Conservation (phyloP, 2,797 vertebrate species). For the Acipenser transmontanus region DNA sequence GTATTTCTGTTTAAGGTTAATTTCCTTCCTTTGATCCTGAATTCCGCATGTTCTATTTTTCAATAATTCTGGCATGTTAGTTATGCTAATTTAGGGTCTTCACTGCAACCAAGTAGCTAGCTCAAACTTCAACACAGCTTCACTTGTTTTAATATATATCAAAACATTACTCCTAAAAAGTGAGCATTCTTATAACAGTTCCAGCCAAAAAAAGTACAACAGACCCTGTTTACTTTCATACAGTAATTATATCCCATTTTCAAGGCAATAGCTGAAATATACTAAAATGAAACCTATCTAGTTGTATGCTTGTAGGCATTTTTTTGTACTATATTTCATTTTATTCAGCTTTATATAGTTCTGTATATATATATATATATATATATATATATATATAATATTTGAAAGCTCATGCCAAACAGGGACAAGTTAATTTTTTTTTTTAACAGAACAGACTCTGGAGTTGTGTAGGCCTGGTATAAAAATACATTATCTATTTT, state of each 20-base stretch:
- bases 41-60: no score
- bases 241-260: background rate
- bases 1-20: no score
- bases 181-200: background rate
- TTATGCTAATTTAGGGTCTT: no score
- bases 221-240: background rate
- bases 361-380: no score
- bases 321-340: no score
- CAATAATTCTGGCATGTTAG: no score
- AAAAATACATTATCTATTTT: constrained; percentile 1
- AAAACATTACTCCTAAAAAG: background rate
- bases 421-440: background rate
- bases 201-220: background rate
- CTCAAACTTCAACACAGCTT: no score
- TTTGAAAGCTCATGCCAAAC: background rate
- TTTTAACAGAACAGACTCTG: constrained; percentile 2
- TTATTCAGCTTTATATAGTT: no score
- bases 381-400: background rate
- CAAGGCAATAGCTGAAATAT: background rate
- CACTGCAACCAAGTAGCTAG: no score
- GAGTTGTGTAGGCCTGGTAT: background rate
- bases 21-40: no score
- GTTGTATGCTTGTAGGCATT: no score
- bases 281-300: background rate
- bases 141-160: background rate